Evolutionary conservation across 2,888 invertebrate species (phyloP).

Genomic region (Lapara coniferarum): DNA sequence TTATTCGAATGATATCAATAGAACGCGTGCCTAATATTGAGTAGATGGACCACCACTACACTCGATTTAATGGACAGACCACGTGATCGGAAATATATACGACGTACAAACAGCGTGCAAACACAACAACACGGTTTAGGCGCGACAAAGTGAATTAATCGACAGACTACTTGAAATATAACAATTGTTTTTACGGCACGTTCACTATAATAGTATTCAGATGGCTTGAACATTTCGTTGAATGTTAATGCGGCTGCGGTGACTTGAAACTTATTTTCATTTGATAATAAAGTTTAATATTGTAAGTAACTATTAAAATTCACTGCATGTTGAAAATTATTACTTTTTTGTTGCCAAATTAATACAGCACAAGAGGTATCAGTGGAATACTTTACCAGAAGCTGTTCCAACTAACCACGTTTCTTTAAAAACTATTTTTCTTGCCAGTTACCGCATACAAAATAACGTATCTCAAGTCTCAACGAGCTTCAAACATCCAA

Average conservation of each 20-base stretch:
- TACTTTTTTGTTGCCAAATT: neutral
- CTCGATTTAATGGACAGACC: constrained; percentile 44
- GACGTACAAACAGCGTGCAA: constrained; percentile 61
- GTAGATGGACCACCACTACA: constrained; percentile 48
- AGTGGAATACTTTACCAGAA: too few species aligned
- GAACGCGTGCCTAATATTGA: constrained; percentile 40
- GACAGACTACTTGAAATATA: constrained; percentile 47
- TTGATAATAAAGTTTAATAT: constrained; percentile 6
- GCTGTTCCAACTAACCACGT: too few species aligned
- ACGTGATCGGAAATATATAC: constrained; percentile 64
- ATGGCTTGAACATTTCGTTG: constrained; percentile 43
- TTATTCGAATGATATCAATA: constrained; percentile 38
- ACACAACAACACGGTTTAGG: constrained; percentile 41
- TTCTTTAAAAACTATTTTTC: neutral
- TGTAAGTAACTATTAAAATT: neutral
- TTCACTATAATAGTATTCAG: constrained; percentile 46
- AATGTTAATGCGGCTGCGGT: constrained; percentile 24
- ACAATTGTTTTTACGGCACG: constrained; percentile 50
- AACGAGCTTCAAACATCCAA: neutral
- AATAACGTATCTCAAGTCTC: neutral
- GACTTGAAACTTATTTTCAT: neutral
- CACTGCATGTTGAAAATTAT: neutral
- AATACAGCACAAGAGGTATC: too few species aligned
- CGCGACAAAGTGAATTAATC: constrained; percentile 56
- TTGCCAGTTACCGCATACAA: neutral